Evolutionary conservation across 2,113 vertebrate species (phyloP).

Genomic region (Larimichthys polyactis): DNA sequence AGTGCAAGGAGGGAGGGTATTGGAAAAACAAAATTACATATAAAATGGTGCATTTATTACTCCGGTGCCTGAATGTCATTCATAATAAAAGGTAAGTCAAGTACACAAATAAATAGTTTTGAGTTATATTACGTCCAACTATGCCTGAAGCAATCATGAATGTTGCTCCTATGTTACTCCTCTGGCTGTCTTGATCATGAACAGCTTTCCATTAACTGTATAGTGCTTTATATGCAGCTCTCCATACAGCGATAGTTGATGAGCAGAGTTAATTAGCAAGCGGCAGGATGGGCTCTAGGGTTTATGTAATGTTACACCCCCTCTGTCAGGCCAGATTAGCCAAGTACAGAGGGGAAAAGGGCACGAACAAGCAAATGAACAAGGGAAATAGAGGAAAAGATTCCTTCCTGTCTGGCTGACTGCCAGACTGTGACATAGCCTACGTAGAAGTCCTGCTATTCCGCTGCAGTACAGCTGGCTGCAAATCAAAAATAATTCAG

Average conservation of each 20-base stretch:
- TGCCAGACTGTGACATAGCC: conserved; percentile 49
- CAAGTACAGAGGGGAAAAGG: conserved; percentile 64
- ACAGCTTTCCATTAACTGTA: conserved; percentile 29
- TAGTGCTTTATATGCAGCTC: conserved; percentile 28
- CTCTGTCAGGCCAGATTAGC: conserved; percentile 74
- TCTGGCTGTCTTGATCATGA: conserved; percentile 8
- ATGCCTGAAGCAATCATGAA: conserved; percentile 1
- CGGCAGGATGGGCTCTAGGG: conserved; percentile 58
- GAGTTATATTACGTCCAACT: neutral
- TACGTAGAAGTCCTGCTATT: conserved; percentile 43
- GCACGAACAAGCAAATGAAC: conserved; percentile 65
- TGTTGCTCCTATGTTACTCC: neutral
- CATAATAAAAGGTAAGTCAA: conserved; percentile 13
- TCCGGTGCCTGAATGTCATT: conserved; percentile 19
- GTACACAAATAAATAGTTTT: conserved; percentile 7
- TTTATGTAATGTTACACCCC: conserved; percentile 75
- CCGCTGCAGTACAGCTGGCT: conserved; percentile 24
- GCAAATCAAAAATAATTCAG: conserved; percentile 33
- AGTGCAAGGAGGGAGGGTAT: conserved; percentile 15
- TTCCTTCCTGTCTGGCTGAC: conserved; percentile 46
- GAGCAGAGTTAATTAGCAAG: conserved; percentile 73
- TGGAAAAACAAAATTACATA: conserved; percentile 41
- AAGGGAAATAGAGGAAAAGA: conserved; percentile 62
- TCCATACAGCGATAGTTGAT: conserved; percentile 50
- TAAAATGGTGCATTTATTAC: conserved; percentile 42